These are phyloP conservation scores for Phenganax subtilis DNA, from an alignment of 92 coral and sea anemone genomes.

Conservation along the genomic window DNA sequence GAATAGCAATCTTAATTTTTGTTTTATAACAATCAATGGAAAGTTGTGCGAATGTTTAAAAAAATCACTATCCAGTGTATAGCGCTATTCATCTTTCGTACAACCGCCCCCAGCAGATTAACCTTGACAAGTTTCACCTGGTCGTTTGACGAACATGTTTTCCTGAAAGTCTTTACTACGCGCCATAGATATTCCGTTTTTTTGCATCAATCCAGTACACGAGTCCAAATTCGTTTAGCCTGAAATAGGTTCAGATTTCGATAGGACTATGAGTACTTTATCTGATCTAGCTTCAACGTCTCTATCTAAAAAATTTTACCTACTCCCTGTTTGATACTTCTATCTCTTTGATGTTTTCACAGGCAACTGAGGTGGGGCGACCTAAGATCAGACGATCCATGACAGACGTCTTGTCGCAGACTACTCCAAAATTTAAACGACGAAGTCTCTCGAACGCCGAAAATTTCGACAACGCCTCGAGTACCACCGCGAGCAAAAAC, in stretches of 20 bases:
- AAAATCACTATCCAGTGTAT: background rate
- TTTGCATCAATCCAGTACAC: background rate
- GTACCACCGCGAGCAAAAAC: background rate
- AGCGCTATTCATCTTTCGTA: too few species aligned
- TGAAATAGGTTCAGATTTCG: background rate
- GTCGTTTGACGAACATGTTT: too few species aligned
- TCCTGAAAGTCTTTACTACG: too few species aligned
- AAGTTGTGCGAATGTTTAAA: too few species aligned
- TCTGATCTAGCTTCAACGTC: background rate
- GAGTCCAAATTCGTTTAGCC: background rate
- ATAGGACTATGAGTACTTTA: background rate
- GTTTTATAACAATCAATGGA: too few species aligned
- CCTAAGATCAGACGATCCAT: slow-evolving; percentile 27
- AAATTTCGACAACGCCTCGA: background rate
- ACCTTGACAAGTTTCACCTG: too few species aligned
- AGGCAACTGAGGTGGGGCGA: slow-evolving; percentile 11
- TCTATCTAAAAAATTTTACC: too few species aligned
- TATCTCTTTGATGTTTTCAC: background rate
- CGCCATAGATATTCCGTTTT: background rate
- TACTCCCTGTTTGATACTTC: background rate
- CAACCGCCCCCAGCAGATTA: too few species aligned
- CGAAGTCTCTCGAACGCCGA: background rate
- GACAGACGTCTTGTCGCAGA: slow-evolving; percentile 28
- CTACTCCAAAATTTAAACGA: slow-evolving; percentile 13
- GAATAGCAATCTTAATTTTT: too few species aligned